Evolutionary conservation across 2,888 invertebrate genomes (phyloP).

Genomic region (Platycheirus albimanus): DNA sequence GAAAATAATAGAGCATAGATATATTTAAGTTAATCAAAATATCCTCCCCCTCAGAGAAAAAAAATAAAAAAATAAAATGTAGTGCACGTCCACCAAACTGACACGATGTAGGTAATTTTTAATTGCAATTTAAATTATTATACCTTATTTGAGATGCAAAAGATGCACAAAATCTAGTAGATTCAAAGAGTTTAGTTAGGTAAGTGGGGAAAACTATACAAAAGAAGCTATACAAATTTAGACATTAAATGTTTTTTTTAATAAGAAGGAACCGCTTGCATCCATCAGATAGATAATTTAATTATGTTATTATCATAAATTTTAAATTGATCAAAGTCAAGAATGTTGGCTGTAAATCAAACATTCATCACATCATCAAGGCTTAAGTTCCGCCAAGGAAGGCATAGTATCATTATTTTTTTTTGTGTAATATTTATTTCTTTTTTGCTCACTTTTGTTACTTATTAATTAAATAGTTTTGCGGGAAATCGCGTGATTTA

Average conservation of each 20-base stretch:
- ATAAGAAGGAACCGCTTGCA: too few relatives aligned
- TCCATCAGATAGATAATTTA: too few relatives aligned
- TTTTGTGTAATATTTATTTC: neutral
- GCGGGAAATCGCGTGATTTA: slow-evolving; percentile 61
- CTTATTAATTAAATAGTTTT: slow-evolving; percentile 58
- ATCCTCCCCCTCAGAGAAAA: slow-evolving; percentile 18
- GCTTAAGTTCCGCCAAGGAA: slow-evolving; percentile 54
- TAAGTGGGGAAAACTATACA: slow-evolving; percentile 40
- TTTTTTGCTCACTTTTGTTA: neutral
- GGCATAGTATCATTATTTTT: slow-evolving; percentile 8
- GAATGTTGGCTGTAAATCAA: slow-evolving; percentile 44
- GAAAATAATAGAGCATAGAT: slow-evolving; percentile 27
- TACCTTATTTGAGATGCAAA: too few relatives aligned
- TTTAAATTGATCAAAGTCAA: slow-evolving; percentile 52
- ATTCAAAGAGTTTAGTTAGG: neutral
- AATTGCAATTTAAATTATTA: slow-evolving; percentile 15
- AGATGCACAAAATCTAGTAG: neutral
- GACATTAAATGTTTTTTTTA: too few relatives aligned
- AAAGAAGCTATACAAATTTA: too few relatives aligned
- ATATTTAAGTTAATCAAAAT: slow-evolving; percentile 20
- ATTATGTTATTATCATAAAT: too few relatives aligned
- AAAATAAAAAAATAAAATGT: slow-evolving; percentile 42
- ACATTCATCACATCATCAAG: slow-evolving; percentile 64
- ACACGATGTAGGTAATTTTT: slow-evolving; percentile 48
- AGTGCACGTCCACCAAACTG: slow-evolving; percentile 27